A percentile compares a stretch with the other conserved stretches of the same genome.
Conservation (phyloP, 2,888 invertebrate species). For the Hedychridium roseum region DNA sequence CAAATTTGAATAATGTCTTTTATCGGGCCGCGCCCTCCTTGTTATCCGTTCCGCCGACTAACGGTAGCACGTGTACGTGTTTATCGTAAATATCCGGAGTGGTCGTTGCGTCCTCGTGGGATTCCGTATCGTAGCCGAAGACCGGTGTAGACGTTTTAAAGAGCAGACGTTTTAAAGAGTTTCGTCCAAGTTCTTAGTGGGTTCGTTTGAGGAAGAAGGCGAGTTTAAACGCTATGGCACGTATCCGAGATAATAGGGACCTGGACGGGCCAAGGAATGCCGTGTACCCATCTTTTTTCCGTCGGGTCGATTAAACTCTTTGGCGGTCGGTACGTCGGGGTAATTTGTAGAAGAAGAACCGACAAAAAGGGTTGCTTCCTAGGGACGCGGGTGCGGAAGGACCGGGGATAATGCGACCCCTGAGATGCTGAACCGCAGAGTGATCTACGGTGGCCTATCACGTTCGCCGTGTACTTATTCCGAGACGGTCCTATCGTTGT, state of each 20-base stretch:
- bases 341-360: slow-evolving; percentile 61
- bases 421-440: slow-evolving; percentile 59
- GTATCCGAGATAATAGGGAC: slow-evolving; percentile 4
- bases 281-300: slow-evolving; percentile 42
- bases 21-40: slow-evolving; percentile 46
- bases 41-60: slow-evolving; percentile 38
- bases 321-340: slow-evolving; percentile 28
- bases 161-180: slow-evolving; percentile 33
- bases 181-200: slow-evolving; percentile 31
- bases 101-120: slow-evolving; percentile 44
- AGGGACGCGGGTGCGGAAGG: slow-evolving; percentile 26
- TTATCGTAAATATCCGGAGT: slow-evolving; percentile 50
- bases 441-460: slow-evolving; percentile 59
- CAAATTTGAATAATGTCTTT: slow-evolving; percentile 61
- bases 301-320: slow-evolving; percentile 41
- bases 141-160: slow-evolving; percentile 35
- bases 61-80: slow-evolving; percentile 43
- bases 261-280: slow-evolving; percentile 7
- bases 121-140: slow-evolving; percentile 47
- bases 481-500: no score
- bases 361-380: slow-evolving; percentile 56
- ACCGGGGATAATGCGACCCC: slow-evolving; percentile 60
- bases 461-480: slow-evolving; percentile 51
- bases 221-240: slow-evolving; percentile 10
- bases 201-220: slow-evolving; percentile 21